Evolutionary conservation across 2,113 vertebrate genomes (phyloP).

Genomic region (Grammomys surdaster): DNA sequence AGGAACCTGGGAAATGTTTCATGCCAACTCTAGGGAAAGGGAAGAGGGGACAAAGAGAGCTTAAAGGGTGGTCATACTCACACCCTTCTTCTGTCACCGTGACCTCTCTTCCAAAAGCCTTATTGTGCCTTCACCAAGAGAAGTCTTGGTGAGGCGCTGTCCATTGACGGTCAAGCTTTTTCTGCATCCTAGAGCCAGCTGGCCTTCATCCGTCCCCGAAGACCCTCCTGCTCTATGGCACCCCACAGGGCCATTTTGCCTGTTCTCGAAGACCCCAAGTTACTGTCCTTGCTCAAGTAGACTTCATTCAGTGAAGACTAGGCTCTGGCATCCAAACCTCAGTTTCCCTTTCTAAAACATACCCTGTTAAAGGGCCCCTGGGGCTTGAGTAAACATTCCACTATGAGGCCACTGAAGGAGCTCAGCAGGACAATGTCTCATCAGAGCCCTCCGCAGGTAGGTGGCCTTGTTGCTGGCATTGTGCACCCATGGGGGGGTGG

Average conservation of each 20-base stretch:
- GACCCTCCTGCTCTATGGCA: neutral
- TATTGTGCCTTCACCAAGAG: neutral
- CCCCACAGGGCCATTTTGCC: neutral
- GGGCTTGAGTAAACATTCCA: neutral
- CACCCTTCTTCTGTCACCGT: neutral
- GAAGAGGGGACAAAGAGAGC: neutral
- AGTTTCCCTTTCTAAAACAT: neutral
- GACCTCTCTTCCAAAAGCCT: neutral
- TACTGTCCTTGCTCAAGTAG: neutral
- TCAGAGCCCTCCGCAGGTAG: fast-evolving
- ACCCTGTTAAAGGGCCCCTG: too few species aligned
- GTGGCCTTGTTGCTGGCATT: neutral
- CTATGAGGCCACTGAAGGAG: fast-evolving
- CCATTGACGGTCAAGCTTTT: neutral
- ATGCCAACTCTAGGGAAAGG: neutral
- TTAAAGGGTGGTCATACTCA: fast-evolving
- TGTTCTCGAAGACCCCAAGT: neutral
- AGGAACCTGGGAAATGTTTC: too few species aligned
- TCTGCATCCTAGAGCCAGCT: neutral
- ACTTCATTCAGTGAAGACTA: neutral
- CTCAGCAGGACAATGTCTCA: fast-evolving
- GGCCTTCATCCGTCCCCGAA: neutral
- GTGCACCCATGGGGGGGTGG: neutral
- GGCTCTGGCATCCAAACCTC: neutral
- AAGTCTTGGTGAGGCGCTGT: neutral